Evolutionary conservation across 2,113 vertebrate species (phyloP), one percentile per base, ranked within the genome.

Genomic region (Tor tambroides): DNA sequence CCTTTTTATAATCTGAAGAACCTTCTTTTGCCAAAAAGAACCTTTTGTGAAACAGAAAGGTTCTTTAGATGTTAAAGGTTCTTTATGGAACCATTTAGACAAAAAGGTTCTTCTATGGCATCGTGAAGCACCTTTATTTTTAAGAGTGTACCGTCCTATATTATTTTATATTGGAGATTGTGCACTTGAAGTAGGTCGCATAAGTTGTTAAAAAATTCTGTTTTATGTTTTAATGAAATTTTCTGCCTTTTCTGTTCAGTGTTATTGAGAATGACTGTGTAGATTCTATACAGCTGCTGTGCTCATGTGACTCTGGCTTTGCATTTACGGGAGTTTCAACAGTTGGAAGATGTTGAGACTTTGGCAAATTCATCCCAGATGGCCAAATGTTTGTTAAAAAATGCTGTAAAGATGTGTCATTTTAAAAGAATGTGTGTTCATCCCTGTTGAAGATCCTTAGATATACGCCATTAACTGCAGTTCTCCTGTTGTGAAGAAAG

Each of bases 281-380:
- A 43, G 38, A 75, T 74, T 74, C 38, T 43, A 26, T 26, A 46
- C 41, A 46, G 12, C 72, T 75, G 12, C 26, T 28, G 10, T 65
- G 61, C 72, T 26, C 38, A 75, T 75, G 23, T 75, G 41, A 75
- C 12, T 74, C 38, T 26, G 72, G 23, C 41, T 75, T 46, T 75
- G n/a, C 72, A 28, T 75, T 86, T 86, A 61, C 35, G 85, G 38
- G 90, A 91, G 80, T 87, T 93, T 92, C 85, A 89, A 87, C 87
- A 92, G 88, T 90, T 92, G 89, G 80, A 90, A 84, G 85, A 76
- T 51, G 65, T 69, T 80, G 85, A 78, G 82, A 12, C 71, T 85
- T 88, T 88, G 88, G 77, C 78, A 85, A 56, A 35, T 87, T 87
- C 41, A 17, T 86, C 84, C 32, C 41, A 83, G 79, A 49, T 89